Evolutionary conservation across 2,888 invertebrate species (phyloP), one percentile per base, ranked within the genome.

Genomic region (Ichneumon xanthorius): DNA sequence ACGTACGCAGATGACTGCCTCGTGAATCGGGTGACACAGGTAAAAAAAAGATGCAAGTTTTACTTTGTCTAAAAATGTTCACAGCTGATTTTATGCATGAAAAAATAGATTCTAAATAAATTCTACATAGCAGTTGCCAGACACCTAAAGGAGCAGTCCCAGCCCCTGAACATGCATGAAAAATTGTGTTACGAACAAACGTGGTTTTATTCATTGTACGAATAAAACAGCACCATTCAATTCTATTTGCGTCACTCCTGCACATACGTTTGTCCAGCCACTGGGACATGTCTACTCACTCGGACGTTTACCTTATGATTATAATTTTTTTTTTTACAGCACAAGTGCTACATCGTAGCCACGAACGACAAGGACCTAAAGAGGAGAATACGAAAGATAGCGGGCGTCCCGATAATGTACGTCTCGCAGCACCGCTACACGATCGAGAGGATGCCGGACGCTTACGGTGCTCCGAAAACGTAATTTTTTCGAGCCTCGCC

Each of bases 1-100:
- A 99, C 99, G 0, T 99, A 99, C 95, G 99, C 99, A 85, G 99
- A 99, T 94, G 99, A 99, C 94, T 99, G 99, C 94, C 95, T 99
- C 80, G 98, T 99, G 0, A 98, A 99, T 92, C 95, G 99, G 90
- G 97, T 99, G 0, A 98, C 97, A 4, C 98, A 96, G 95, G 96
- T 96, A 91, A 89, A 40, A 16, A 80, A 50, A 75, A n/a, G 1
- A 11, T 7, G 1, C 0, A 33, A 33, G 7, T 33, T 6, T 22
- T 22, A 22, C 9, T 9, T 40, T 3, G 40, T 11, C 40, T 40
- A 11, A 40, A 40, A 40, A 11, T 11, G 0, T 40, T 40, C 11
- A 40, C 40, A 40, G 11, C 33, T 33, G n/a, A 50, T 5, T n/a
- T 50, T 53, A 19, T 53, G 19, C 6, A 19, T 2, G 19, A 55